Evolutionary conservation across 1,140 invertebrate species (phyloP).

Genomic region (Asbolus verrucosus): DNA sequence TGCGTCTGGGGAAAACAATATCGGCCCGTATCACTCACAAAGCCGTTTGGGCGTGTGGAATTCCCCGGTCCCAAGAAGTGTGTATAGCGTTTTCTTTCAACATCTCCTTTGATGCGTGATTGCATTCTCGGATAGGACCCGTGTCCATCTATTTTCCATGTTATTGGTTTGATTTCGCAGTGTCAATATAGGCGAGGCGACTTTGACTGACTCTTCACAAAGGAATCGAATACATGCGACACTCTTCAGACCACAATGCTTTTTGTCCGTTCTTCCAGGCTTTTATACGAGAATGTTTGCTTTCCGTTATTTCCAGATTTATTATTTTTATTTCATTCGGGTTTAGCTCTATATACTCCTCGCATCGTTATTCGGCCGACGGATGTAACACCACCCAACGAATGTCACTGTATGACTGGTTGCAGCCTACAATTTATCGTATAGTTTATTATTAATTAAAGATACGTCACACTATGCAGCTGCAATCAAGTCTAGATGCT

Average conservation of each 20-base stretch:
- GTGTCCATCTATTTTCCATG: slow-evolving; percentile 64
- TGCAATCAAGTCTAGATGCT: too few relatives aligned
- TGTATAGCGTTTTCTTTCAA: slow-evolving; percentile 41
- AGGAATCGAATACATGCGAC: slow-evolving; percentile 43
- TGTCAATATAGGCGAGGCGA: slow-evolving; percentile 56
- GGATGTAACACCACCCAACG: too few relatives aligned
- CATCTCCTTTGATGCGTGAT: slow-evolving; percentile 57
- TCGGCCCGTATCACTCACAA: slow-evolving; percentile 29
- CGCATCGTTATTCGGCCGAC: too few relatives aligned
- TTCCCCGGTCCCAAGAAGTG: slow-evolving; percentile 6
- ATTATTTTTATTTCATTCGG: slow-evolving; percentile 25
- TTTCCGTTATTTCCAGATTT: background rate
- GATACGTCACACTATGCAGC: too few relatives aligned
- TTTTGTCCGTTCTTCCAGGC: slow-evolving; percentile 22
- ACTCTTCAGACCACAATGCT: slow-evolving; percentile 40
- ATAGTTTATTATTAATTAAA: too few relatives aligned
- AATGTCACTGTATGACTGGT: too few relatives aligned
- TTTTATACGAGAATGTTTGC: slow-evolving; percentile 10
- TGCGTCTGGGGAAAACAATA: slow-evolving; percentile 16
- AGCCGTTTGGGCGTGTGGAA: slow-evolving; percentile 17
- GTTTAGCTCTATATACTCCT: too few relatives aligned
- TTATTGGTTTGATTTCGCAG: slow-evolving; percentile 62
- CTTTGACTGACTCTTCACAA: slow-evolving; percentile 42
- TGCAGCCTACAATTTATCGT: too few relatives aligned
- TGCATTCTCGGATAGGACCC: slow-evolving; percentile 47